A percentile compares a stretch with the other conserved stretches of the same genome.
These are phyloP conservation scores for Acanthosepion lycidas DNA, from an alignment of 2,888 invertebrate genomes.

Conservation along the genomic window DNA sequence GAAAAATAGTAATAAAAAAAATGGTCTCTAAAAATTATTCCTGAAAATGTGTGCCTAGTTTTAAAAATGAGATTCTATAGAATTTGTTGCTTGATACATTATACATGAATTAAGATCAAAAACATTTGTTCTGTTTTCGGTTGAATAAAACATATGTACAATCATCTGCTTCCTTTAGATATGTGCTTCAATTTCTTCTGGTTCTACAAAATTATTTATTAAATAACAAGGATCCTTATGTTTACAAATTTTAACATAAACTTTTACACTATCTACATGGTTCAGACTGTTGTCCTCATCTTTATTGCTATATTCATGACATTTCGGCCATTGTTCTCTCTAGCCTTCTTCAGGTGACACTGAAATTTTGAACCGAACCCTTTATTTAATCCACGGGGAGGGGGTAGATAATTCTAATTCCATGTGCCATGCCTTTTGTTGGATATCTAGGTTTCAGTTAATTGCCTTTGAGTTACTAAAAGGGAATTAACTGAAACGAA, in stretches of 20 bases:
- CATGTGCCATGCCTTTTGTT: too few relatives aligned
- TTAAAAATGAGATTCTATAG: constrained; percentile 18
- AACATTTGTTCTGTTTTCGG: neutral
- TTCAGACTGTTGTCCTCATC: too few relatives aligned
- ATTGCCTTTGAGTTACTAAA: too few relatives aligned
- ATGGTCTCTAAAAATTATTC: neutral
- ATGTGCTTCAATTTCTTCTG: neutral
- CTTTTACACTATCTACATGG: neutral
- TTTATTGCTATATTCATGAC: too few relatives aligned
- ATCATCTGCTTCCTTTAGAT: neutral
- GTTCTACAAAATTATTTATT: neutral
- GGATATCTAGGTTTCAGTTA: too few relatives aligned
- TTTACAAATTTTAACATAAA: neutral
- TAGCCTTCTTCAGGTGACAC: too few relatives aligned
- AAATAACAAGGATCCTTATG: neutral
- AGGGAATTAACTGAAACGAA: too few relatives aligned
- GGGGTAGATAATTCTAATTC: too few relatives aligned
- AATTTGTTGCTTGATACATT: constrained; percentile 17
- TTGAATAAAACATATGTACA: neutral
- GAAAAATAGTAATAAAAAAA: neutral
- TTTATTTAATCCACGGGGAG: too few relatives aligned
- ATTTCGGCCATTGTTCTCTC: too few relatives aligned
- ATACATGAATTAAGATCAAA: constrained; percentile 10
- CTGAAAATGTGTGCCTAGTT: constrained; percentile 33
- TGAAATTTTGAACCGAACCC: too few relatives aligned